Evolutionary conservation across 2,113 vertebrate genomes (phyloP), one percentile per base, ranked within the genome.

Genomic region (Mesocricetus auratus): DNA sequence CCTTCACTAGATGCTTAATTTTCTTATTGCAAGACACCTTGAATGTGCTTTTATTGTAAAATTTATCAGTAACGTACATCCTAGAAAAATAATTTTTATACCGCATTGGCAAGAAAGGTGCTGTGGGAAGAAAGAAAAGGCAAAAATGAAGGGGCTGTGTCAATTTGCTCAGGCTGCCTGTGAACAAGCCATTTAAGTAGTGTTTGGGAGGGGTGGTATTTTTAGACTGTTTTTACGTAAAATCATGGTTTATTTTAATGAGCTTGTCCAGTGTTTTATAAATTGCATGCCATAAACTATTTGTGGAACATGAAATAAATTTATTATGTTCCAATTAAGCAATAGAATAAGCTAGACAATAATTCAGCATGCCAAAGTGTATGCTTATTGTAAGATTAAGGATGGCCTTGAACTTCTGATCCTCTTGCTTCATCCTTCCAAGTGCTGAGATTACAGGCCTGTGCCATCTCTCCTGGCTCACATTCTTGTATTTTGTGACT

Each of bases 181-280:
- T 77, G 86, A 42, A 89, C 86, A 94, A 39, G 53, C 88, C 64
- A 68, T 24, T 66, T 42, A 90, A 68, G 81, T 74, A 47, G 85
- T 45, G 64, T 89, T 87, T 96, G 69, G 74, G 22, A 79, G 45
- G 87, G 69, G 74, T 69, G 56, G 62, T 96, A 89, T 81, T 93
- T 97, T 96, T 93, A 87, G 88, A 74, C 64, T 36, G 22, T 36
- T 50, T 91, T 53, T 93, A 78, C 89, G 33, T 89, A 85, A 93
- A 95, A 94, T 74, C n/a, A 69, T 68, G 7, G 16, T 97, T 96
- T 75, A 36, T 71, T 88, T 85, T 69, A 93, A 88, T 94, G 71
- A 94, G n/a, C 36, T 89, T 60, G 47, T 77, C 10, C 66, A 79
- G 45, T 86, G 26, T 89, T 96, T 96, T 89, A 11, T 36, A 94